These are phyloP conservation scores for Cepaea nemoralis DNA, from an alignment of 1,140 invertebrate species.

Conservation along the genomic window DNA sequence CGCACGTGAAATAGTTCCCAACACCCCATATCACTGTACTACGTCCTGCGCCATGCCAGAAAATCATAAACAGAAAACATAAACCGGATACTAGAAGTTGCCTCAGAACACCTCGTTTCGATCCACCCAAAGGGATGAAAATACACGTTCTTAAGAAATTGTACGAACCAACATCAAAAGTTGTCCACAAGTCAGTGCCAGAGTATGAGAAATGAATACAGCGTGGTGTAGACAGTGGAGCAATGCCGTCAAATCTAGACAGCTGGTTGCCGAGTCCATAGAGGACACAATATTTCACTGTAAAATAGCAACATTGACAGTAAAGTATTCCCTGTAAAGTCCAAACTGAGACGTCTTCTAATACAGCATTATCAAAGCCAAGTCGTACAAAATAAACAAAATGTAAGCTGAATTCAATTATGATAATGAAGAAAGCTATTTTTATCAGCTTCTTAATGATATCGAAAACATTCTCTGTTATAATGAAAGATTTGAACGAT, in stretches of 20 bases:
- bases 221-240: conserved; percentile 83
- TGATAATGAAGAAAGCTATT: conserved; percentile 80
- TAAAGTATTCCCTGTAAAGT: conserved; percentile 87
- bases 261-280: conserved; percentile 86
- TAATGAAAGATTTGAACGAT: not conserved
- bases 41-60: conserved; percentile 88
- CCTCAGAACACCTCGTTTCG: conserved; percentile 71
- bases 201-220: conserved; percentile 90
- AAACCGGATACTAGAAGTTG: conserved; percentile 82
- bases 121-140: conserved; percentile 80
- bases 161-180: conserved; percentile 48
- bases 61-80: conserved; percentile 87
- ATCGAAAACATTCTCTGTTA: not conserved
- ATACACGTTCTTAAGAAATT: conserved; percentile 78
- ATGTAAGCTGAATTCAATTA: conserved; percentile 82
- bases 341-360: conserved; percentile 75
- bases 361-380: conserved; percentile 59
- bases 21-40: conserved; percentile 87
- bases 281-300: conserved; percentile 88
- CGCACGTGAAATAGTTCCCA: conserved; percentile 78
- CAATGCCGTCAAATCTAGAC: conserved; percentile 82
- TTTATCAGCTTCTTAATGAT: conserved; percentile 27
- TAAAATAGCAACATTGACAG: conserved; percentile 89
- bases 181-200: conserved; percentile 95
- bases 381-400: conserved; percentile 85